These are phyloP conservation scores for Aradus depressus DNA, from an alignment of 2,888 invertebrate genomes.

Conservation along the genomic window DNA sequence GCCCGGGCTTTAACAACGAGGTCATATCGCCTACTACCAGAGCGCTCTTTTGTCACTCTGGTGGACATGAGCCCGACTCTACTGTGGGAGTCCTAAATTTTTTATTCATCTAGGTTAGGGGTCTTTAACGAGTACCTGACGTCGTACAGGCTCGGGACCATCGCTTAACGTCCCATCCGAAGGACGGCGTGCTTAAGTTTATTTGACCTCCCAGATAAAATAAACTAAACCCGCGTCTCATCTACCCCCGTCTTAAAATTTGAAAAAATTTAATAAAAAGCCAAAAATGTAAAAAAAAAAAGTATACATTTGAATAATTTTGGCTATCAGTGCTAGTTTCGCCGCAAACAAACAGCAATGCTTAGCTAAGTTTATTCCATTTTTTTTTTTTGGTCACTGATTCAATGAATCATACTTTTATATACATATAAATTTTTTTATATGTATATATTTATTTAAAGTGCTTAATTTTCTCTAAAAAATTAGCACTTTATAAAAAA, in stretches of 20 bases:
- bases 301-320: conserved; percentile 10
- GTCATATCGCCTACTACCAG: too few species aligned
- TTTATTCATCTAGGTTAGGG: too few species aligned
- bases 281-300: background rate
- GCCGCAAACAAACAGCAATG: conserved; percentile 13
- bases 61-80: too few species aligned
- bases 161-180: too few species aligned
- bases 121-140: too few species aligned
- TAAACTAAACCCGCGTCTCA: too few species aligned
- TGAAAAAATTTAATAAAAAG: background rate
- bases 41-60: too few species aligned
- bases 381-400: conserved; percentile 8
- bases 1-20: too few species aligned
- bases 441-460: background rate
- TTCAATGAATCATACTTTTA: conserved; percentile 1
- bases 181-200: too few species aligned
- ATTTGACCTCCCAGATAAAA: too few species aligned
- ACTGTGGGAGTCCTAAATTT: too few species aligned
- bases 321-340: conserved; percentile 14
- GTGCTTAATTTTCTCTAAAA: background rate
- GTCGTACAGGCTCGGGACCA: too few species aligned
- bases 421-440: conserved; percentile 6
- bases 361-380: conserved; percentile 11
- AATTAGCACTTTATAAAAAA: conserved; percentile 1
- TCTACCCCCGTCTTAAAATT: conserved; percentile 13